Base-by-base conservation (phyloP, 2,888 invertebrate species). In the Drosophila demipolita region DNA sequence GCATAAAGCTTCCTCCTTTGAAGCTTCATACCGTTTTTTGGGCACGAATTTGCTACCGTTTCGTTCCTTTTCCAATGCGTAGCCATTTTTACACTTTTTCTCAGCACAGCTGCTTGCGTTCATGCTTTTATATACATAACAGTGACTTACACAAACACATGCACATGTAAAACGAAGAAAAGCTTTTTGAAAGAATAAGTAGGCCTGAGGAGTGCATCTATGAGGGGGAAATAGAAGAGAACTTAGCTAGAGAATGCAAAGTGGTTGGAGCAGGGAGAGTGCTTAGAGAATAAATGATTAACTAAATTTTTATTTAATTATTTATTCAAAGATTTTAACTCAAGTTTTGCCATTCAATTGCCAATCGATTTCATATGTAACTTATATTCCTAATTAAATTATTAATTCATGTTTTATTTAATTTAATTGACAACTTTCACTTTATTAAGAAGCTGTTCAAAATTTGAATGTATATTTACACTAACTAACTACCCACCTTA, bases 21-120 rank as follows among this genome's bases (percentile, higher is more conserved):
- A 35, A 58, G 54, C 59, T 71, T 66, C 59, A 23, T 8, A 45
- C 45, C 23, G 45, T 61, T 82, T 69, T 38, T 26, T 45, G 45
- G 23, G 53, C 66, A 58, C 63, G 66, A 78, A 75, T 23, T 80
- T 66, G 49, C 73, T 49, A 57, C 71, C 49, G 63, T 69, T 75
- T 59, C 68, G 63, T 69, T 75, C 59, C 65, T 71, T 78, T 64
- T 61, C 66, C 52, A 69, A 45, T 72, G 76, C 64, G 68, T 75
- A 58, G 64, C 63, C 75, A 76, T 75, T 78, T 78, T 80, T 80
- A 29, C 65, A 79, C 38, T 79, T 78, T 80, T 78, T 80, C 63
- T 59, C 59, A 49, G 29, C 58, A 29, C n/a, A 8, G 60, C 12
- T 59, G 23, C 38, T n/a, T 52, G 38, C 38, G 26, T 48, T 17